Evolutionary conservation across 2,113 vertebrate species (phyloP).

Genomic region (Ailurus styani): DNA sequence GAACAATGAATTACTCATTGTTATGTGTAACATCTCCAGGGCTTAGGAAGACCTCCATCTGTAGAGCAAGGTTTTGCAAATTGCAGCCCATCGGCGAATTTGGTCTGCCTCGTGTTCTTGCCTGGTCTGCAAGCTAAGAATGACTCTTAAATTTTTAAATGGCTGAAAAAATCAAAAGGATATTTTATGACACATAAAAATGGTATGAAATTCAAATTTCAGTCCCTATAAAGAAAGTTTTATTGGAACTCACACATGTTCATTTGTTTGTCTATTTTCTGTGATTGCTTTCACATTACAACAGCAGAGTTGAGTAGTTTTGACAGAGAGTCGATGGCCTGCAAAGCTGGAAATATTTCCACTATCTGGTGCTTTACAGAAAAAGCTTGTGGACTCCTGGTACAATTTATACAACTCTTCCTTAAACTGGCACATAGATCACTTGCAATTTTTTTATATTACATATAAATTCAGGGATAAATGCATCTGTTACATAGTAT

Average conservation of each 20-base stretch:
- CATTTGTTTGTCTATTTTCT: not conserved
- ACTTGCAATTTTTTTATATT: not conserved
- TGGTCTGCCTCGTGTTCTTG: not conserved
- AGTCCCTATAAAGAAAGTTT: conserved; percentile 19
- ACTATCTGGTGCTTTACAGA: not conserved
- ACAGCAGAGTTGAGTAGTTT: not conserved
- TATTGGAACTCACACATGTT: not conserved
- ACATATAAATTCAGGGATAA: not conserved
- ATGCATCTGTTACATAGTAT: not conserved
- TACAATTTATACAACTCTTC: not conserved
- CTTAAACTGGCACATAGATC: not conserved
- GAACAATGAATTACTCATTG: not conserved
- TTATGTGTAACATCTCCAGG: not conserved
- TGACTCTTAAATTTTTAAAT: not conserved
- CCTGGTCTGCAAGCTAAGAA: not conserved
- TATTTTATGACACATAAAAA: not conserved
- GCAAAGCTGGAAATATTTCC: not conserved
- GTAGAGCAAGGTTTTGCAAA: not conserved
- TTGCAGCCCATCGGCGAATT: not conserved
- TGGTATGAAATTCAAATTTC: not conserved
- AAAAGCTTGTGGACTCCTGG: not conserved
- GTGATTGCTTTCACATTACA: not conserved
- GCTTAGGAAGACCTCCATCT: not conserved
- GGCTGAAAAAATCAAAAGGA: not conserved
- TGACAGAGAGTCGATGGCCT: not conserved